Base-by-base conservation (phyloP, 2,113 vertebrate species). In the Todiramphus saurophagus region DNA sequence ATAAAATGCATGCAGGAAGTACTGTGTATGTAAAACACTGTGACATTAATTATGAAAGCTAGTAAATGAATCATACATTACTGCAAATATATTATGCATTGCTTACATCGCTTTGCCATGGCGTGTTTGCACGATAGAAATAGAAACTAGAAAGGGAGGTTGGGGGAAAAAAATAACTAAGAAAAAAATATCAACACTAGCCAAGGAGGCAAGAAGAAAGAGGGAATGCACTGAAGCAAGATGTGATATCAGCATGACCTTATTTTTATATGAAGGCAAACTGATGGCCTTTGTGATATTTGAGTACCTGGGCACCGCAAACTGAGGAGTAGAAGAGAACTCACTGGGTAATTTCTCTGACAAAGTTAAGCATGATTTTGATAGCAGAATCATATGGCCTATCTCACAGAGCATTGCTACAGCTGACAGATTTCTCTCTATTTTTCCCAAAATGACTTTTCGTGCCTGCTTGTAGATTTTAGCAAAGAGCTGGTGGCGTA, bases 71-170 rank as follows among this genome's bases (percentile, higher is more conserved):
- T 95, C 95, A 96, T 96, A 96, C 78, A 96, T 95, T 95, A 94
- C 95, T 96, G 90, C 73, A 84, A 93, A 96, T 96, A 93, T 95
- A 96, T 96, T 92, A 96, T 96, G 94, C 92, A 96, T 97, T 94
- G 86, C 92, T 95, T 96, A 96, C 96, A 96, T 92, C 10, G 84
- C 86, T 96, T 91, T 94, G 50, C 86, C 4, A 0, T 89, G 95
- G 88, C 73, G 72, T 84, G 89, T 89, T 96, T 96, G 94, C 95
- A 89, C 5, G 73, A 92, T 58, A 93, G 90, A 95, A 96, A 93
- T 11, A 75, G 90, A 89, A 95, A 95, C 89, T 78, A 78, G 62
- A 92, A 93, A 86, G 76, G 50, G 92, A 95, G 44, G 51, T 30
- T 70, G 20, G 33, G 15, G 6, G 48, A 64, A 33, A 19, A 48